phyloP scores from a whole-genome alignment of 2,797 vertebrate species.

The Malacoraja senta region DNA sequence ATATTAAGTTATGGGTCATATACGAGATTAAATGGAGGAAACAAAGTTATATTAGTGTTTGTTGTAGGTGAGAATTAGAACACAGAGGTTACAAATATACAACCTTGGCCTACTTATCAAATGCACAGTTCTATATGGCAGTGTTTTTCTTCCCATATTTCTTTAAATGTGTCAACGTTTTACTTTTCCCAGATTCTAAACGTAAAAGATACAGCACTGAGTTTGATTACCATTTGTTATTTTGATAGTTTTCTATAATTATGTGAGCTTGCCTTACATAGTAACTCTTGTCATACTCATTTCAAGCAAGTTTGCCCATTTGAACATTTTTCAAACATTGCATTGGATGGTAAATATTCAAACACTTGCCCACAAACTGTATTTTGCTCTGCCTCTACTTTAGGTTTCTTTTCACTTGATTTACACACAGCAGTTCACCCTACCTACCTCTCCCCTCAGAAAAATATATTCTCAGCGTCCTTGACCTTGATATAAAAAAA shows the following conservation, averaged over 20 bases:
- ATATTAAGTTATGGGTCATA: neutral
- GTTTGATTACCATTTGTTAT: neutral
- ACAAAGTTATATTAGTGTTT: neutral
- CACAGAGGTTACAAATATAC: neutral
- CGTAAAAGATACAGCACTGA: neutral
- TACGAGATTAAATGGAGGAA: neutral
- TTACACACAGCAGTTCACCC: neutral
- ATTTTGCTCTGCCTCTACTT: neutral
- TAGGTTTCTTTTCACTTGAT: neutral
- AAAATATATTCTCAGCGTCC: neutral
- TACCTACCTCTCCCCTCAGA: neutral
- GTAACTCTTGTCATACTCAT: neutral
- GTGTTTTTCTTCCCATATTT: neutral
- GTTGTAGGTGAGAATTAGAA: neutral
- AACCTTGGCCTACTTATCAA: neutral
- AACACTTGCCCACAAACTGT: neutral
- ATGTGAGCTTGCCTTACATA: neutral
- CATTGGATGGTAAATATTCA: neutral
- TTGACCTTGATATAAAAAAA: neutral
- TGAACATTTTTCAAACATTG: neutral
- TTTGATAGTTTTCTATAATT: neutral
- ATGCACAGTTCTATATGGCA: neutral
- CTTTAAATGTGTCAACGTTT: neutral
- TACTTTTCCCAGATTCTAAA: neutral
- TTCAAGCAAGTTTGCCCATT: neutral